Percentiles rank a stretch among this genome's conserved stretches.
Conservation (phyloP, 2,888 invertebrate genomes). For the Drepanosiphum platanoidis region DNA sequence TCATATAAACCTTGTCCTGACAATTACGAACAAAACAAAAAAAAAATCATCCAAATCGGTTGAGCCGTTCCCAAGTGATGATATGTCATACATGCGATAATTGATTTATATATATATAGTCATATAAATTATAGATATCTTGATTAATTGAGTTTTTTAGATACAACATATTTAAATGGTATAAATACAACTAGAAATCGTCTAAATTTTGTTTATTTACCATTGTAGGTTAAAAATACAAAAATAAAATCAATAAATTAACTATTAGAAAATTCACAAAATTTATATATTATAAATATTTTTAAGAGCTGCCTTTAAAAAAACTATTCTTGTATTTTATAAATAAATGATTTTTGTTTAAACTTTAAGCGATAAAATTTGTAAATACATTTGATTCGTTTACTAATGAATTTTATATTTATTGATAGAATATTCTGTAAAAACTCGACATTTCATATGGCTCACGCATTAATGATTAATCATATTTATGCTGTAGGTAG, state of each 20-base stretch:
- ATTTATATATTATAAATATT: too few relatives aligned
- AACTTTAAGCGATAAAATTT: conserved; percentile 18
- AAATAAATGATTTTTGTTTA: conserved; percentile 14
- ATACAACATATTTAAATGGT: too few relatives aligned
- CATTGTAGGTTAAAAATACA: neutral
- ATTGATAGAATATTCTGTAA: neutral
- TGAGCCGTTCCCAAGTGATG: too few relatives aligned
- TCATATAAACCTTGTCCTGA: too few relatives aligned
- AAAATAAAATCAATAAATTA: neutral
- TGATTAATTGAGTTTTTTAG: too few relatives aligned
- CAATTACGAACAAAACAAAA: too few relatives aligned
- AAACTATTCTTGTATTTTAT: neutral
- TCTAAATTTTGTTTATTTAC: too few relatives aligned
- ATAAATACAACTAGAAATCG: too few relatives aligned
- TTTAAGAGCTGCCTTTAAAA: neutral
- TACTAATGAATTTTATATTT: neutral
- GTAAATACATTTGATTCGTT: neutral
- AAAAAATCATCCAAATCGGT: too few relatives aligned
- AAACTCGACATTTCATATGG: neutral
- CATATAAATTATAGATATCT: too few relatives aligned
- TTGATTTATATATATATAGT: too few relatives aligned
- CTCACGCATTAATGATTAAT: neutral
- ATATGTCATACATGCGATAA: too few relatives aligned
- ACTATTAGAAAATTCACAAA: neutral
- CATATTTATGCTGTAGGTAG: neutral